phyloP scores from a whole-genome alignment of 1,140 invertebrate genomes.

The Musca domestica region DNA sequence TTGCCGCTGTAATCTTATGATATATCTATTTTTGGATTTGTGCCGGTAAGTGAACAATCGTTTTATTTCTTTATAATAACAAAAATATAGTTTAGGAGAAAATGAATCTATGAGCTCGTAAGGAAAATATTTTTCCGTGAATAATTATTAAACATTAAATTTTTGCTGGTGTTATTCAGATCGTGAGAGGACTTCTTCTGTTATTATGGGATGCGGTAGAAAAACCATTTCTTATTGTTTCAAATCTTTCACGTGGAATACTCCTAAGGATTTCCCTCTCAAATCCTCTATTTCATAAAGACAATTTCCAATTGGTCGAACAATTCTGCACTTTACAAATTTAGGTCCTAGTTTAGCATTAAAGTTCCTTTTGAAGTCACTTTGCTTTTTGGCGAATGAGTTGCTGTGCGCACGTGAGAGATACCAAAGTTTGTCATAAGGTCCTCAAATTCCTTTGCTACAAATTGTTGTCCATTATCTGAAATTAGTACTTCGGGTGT shows the following conservation, averaged over 20 bases:
- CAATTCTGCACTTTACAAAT: background rate
- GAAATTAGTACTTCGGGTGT: background rate
- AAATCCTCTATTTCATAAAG: constrained; percentile 3
- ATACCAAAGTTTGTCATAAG: background rate
- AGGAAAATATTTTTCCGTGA: no score
- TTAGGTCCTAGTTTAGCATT: background rate
- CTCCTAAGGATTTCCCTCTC: background rate
- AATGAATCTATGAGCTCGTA: no score
- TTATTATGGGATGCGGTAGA: no score
- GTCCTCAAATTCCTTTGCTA: background rate
- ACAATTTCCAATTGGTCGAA: background rate
- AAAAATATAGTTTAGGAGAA: no score
- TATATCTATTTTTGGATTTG: no score
- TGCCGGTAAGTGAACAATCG: no score
- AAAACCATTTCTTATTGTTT: no score
- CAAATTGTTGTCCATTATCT: constrained; percentile 11
- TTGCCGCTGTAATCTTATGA: no score
- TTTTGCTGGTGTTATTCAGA: no score
- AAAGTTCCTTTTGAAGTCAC: background rate
- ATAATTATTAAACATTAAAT: no score
- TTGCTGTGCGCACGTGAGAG: background rate
- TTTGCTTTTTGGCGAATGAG: background rate
- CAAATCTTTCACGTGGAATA: background rate
- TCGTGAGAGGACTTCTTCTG: no score
- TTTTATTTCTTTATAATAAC: no score